Conservation (phyloP, 2,113 vertebrate species). For the Gadus chalcogrammus region DNA sequence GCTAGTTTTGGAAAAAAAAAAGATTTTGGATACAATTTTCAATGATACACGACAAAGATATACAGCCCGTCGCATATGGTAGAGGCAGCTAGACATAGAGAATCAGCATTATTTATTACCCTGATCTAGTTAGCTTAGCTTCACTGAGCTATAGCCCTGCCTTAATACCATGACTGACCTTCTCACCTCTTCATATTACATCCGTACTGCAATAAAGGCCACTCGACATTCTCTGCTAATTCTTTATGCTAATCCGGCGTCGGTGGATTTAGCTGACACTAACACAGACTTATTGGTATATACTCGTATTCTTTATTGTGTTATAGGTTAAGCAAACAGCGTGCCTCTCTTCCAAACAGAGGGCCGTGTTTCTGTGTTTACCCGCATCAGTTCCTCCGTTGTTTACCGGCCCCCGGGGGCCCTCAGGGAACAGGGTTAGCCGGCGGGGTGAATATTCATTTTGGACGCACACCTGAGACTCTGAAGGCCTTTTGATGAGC, state of each 20-base stretch:
- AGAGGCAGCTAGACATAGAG: too few relatives aligned
- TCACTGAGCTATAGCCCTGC: too few relatives aligned
- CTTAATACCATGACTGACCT: too few relatives aligned
- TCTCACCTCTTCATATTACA: too few relatives aligned
- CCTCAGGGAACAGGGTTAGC: slow-evolving; percentile 71
- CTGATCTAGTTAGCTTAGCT: too few relatives aligned
- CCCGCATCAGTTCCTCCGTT: slow-evolving; percentile 47
- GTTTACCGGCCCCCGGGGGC: slow-evolving; percentile 54
- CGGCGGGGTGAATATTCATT: slow-evolving; percentile 80
- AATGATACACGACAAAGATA: too few relatives aligned
- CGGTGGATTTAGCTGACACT: slow-evolving; percentile 57
- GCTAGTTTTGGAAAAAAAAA: too few relatives aligned
- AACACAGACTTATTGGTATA: slow-evolving; percentile 54
- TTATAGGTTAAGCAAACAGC: slow-evolving; percentile 65
- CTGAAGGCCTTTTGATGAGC: slow-evolving; percentile 44
- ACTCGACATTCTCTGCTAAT: neutral
- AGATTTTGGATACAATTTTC: too few relatives aligned
- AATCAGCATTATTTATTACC: too few relatives aligned
- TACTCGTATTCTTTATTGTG: slow-evolving; percentile 18
- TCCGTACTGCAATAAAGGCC: too few relatives aligned
- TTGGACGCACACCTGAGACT: slow-evolving; percentile 81
- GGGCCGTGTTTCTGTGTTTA: slow-evolving; percentile 52
- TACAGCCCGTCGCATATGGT: too few relatives aligned
- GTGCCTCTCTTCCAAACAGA: slow-evolving; percentile 38
- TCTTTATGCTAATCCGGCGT: slow-evolving; percentile 52